Percentiles rank a stretch among this genome's conserved stretches.
Conservation (phyloP, 2,797 vertebrate species). For the Rhabdophis nuchalis region DNA sequence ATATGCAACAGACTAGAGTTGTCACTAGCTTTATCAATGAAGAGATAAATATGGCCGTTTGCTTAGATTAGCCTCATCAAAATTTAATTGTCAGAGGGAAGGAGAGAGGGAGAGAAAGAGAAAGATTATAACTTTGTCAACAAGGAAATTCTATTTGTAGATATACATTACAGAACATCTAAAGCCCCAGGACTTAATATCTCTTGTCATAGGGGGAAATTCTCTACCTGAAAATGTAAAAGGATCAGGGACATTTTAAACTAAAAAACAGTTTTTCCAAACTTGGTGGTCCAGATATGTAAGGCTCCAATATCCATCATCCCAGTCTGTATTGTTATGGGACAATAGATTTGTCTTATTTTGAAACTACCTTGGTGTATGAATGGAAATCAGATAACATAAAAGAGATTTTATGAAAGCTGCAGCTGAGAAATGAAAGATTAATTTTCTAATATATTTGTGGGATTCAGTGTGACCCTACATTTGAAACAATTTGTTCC, state of each 20-base stretch:
- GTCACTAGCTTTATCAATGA: constrained; percentile 38
- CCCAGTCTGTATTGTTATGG: not conserved
- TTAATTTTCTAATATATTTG: not conserved
- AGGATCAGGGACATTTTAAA: too few species aligned
- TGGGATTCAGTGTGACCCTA: not conserved
- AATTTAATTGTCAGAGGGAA: not conserved
- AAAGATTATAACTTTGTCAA: not conserved
- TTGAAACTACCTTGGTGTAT: not conserved
- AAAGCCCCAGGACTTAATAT: not conserved
- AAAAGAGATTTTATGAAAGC: not conserved
- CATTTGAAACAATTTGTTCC: not conserved
- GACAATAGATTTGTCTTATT: not conserved
- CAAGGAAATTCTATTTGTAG: not conserved
- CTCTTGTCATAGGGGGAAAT: not conserved
- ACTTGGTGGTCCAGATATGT: not conserved
- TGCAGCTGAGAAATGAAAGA: not conserved
- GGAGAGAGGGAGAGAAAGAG: too few species aligned
- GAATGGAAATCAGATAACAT: not conserved
- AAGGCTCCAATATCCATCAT: not conserved
- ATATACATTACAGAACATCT: not conserved
- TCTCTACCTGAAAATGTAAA: too few species aligned
- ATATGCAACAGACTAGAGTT: constrained; percentile 36
- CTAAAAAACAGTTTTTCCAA: not conserved
- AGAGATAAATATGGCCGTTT: not conserved
- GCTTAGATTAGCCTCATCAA: not conserved